Conservation (phyloP, 2,888 invertebrate genomes). For the Athripsodes cinereus region DNA sequence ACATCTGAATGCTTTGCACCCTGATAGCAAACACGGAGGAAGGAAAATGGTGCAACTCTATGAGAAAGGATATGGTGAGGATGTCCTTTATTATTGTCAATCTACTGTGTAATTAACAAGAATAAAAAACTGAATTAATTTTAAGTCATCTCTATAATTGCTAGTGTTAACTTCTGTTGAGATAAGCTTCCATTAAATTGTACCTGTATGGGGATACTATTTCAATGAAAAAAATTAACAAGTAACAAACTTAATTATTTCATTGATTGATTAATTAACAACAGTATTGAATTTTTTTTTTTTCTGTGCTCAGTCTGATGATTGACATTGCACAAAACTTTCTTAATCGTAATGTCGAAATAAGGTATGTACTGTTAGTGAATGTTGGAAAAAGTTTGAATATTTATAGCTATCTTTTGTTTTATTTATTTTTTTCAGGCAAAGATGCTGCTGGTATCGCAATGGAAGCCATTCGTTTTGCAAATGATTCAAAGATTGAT, state of each 20-base stretch:
- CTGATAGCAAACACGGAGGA: slow-evolving; percentile 63
- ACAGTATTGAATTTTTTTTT: too few relatives aligned
- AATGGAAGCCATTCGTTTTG: slow-evolving; percentile 90
- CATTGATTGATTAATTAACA: too few relatives aligned
- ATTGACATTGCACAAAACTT: too few relatives aligned
- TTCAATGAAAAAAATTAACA: too few relatives aligned
- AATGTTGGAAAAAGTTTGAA: background rate
- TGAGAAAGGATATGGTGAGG: slow-evolving; percentile 88
- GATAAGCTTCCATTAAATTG: too few relatives aligned
- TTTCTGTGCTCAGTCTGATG: too few relatives aligned
- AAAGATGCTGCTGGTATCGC: slow-evolving; percentile 99
- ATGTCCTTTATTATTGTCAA: slow-evolving; percentile 17
- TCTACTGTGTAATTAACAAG: background rate
- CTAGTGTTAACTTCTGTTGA: too few relatives aligned
- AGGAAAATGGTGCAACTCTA: slow-evolving; percentile 87
- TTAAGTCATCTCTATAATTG: background rate
- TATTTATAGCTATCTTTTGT: too few relatives aligned
- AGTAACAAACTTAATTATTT: too few relatives aligned
- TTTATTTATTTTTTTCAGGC: slow-evolving; percentile 40
- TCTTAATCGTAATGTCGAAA: too few relatives aligned
- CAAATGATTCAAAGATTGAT: slow-evolving; percentile 75
- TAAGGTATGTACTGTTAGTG: too few relatives aligned
- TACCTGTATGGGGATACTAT: too few relatives aligned
- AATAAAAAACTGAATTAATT: background rate
- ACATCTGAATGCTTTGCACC: slow-evolving; percentile 91